A percentile compares a stretch with the other conserved stretches of the same genome.
Conservation (phyloP, 53 echinoderm and acorn worm genomes). For the Paelopatides confundens region DNA sequence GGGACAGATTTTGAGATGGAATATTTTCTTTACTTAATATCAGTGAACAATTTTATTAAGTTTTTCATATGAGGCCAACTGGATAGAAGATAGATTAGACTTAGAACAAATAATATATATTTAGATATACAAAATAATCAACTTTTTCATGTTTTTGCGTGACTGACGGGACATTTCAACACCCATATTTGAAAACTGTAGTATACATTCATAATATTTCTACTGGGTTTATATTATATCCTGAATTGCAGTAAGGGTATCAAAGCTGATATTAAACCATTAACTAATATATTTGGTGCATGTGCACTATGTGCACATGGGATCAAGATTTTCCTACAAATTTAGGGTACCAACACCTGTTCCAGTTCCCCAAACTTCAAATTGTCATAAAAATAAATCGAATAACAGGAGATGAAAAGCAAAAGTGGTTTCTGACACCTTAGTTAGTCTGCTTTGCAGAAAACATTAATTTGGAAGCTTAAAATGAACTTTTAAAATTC, state of each 20-base stretch:
- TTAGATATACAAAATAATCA: too few relatives aligned
- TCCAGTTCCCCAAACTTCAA: background rate
- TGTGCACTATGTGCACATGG: background rate
- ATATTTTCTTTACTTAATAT: too few relatives aligned
- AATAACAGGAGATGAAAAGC: background rate
- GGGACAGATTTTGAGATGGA: too few relatives aligned
- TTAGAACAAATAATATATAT: too few relatives aligned
- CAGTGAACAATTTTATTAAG: too few relatives aligned
- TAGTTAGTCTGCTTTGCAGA: background rate
- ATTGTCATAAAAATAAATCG: background rate
- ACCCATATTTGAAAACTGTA: constrained; percentile 3
- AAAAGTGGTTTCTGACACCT: constrained; percentile 13
- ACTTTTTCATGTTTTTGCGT: background rate
- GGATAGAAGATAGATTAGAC: too few relatives aligned
- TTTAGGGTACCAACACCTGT: background rate
- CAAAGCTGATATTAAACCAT: background rate
- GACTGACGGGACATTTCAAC: constrained; percentile 23
- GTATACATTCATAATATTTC: background rate
- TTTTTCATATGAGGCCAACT: too few relatives aligned
- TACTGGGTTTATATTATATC: background rate
- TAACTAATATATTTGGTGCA: background rate
- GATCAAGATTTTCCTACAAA: constrained; percentile 2
- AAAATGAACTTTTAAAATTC: too few relatives aligned
- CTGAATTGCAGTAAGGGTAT: background rate
- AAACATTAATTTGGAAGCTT: too few relatives aligned